Base-by-base conservation (phyloP, 2,888 invertebrate species). In the Biston stratarius region DNA sequence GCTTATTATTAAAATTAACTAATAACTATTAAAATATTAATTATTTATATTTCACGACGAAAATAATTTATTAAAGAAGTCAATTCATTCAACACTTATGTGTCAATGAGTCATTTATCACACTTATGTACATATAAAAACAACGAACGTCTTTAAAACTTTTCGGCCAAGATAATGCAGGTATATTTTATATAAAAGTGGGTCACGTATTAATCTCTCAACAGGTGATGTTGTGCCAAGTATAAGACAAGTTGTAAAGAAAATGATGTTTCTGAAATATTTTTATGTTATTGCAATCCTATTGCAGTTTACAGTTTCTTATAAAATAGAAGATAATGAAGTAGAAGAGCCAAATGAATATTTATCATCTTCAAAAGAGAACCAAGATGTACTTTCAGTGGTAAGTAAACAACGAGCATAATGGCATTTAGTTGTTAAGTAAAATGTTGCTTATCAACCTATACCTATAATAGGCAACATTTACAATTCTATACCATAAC, bases 191-290 rank as follows among this genome's bases (percentile, higher is more conserved):
- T 64, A 70, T 70, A 67, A 61, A 70, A 61, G 55, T 42, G 44
- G 64, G 72, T 73, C 76, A 76, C 76, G 74, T 76, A 71, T 56
- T 64, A 61, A 57, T 57, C 59, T 61, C 52, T 24, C 51, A 56
- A 52, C 67, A 67, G 45, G 61, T 65, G 47, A 42, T 42, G 33
- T 36, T 15, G 61, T 57, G 67, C 40, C 53, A 7, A 59, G 61
- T 57, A 6, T 34, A 15, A 14, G 52, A 34, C 12, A 61, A 53
- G 57, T 62, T 59, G 62, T 61, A n/a, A 61, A 34, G n/a, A 11
- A 44, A 52, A 63, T 51, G 10, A 67, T 70, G 56, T 57, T 38
- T 34, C 52, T 24, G 47, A 45, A 55, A n/a, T 11, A 64, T 40
- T 52, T 62, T 62, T 62, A 24, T 64, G 14, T 62, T 52, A 0